Evolutionary conservation across 2,888 invertebrate species (phyloP), one percentile per base, ranked within the genome.

Genomic region (Pemphredon lugubris): DNA sequence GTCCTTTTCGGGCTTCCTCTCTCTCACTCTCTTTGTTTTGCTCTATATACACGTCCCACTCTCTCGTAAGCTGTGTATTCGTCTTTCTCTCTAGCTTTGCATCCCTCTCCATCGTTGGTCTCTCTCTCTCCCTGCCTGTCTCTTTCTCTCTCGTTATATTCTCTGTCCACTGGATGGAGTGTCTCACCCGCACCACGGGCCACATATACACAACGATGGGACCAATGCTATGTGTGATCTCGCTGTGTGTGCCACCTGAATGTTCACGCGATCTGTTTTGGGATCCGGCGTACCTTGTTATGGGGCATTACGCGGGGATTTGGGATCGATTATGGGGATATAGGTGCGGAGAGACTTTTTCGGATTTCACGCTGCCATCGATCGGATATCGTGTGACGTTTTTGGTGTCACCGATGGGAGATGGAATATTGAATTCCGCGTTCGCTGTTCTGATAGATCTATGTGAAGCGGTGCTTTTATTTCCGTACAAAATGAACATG

Each of bases 161-260:
- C 60, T 34, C 50, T 45, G 42, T 65, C 44, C 47, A 30, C 37
- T 54, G 51, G 42, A 48, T 57, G 47, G 44, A 32, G 57, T n/a
- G n/a, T 65, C 44, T 58, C 63, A 59, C 55, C 42, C 57, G 11
- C 44, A 58, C 48, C 37, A 58, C 45, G n/a, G n/a, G n/a, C n/a
- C n/a, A n/a, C n/a, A n/a, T 34, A 42, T 64, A 64, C 50, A 50
- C 42, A 47, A 42, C 55, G 40, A 40, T 40, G 40, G 40, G 14
- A 40, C 40, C 40, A 16, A 40, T 40, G 16, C 40, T 16, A 40
- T 40, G 16, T n/a, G n/a, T n/a, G n/a, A n/a, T n/a, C 16, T 16
- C 40, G 16, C 40, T 16, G 16, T 40, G n/a, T n/a, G 4, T 7
- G 7, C 14, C 40, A 18, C 16, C 40, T 18, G 40, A 40, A 40